phyloP scores from a whole-genome alignment of 2,888 invertebrate species.

The Drosophila borborema region DNA sequence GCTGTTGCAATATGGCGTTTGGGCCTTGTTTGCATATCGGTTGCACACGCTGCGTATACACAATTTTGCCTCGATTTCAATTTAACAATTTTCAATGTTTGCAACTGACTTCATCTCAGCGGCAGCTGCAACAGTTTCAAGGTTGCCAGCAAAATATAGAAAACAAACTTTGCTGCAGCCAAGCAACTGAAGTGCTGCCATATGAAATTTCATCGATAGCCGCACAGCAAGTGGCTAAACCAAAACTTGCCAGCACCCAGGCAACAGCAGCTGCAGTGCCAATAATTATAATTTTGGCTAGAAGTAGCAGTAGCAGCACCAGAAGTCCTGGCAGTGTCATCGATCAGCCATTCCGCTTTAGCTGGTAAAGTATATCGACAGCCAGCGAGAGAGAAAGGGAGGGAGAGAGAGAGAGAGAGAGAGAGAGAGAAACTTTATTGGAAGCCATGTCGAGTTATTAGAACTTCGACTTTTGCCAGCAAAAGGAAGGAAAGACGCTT shows the following conservation, averaged over 20 bases:
- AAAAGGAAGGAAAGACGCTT: slow-evolving; percentile 20
- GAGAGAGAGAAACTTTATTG: slow-evolving; percentile 44
- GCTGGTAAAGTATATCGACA: slow-evolving; percentile 56
- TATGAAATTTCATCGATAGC: slow-evolving; percentile 72
- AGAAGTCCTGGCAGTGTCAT: slow-evolving; percentile 39
- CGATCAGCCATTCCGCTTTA: slow-evolving; percentile 59
- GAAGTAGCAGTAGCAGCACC: slow-evolving; percentile 20
- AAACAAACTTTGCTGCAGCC: slow-evolving; percentile 27
- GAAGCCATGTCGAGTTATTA: slow-evolving; percentile 61
- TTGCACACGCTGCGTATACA: slow-evolving; percentile 49
- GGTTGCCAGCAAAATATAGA: slow-evolving; percentile 16
- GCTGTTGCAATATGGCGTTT: slow-evolving; percentile 35
- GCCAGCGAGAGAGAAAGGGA: slow-evolving; percentile 5
- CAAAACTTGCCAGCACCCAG: slow-evolving; percentile 39
- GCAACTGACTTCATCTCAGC: not conserved
- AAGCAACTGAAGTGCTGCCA: slow-evolving; percentile 58
- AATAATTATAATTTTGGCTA: slow-evolving; percentile 77
- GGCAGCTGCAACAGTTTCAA: slow-evolving; percentile 22
- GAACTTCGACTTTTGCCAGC: slow-evolving; percentile 55
- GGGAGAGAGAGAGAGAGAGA: not conserved
- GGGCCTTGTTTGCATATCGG: slow-evolving; percentile 42
- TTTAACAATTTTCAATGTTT: slow-evolving; percentile 20
- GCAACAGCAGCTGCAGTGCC: slow-evolving; percentile 50
- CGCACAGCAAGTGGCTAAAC: slow-evolving; percentile 47
- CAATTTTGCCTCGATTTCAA: slow-evolving; percentile 34